Conservation (phyloP, 1,140 invertebrate species). For the Meloidogyne floridensis region DNA sequence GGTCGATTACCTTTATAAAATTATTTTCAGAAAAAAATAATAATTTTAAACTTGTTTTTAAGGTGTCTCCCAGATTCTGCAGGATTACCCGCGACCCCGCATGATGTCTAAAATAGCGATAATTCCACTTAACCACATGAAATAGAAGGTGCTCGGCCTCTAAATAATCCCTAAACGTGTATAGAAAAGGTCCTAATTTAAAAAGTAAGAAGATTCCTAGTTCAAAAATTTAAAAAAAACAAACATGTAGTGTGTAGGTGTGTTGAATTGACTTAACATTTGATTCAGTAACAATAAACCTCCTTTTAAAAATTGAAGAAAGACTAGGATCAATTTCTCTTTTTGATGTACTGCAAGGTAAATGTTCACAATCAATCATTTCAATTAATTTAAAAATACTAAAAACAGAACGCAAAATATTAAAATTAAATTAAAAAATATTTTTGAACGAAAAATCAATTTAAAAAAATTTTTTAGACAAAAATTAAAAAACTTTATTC, state of each 20-base stretch:
- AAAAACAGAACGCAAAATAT: not conserved
- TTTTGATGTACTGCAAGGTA: not conserved
- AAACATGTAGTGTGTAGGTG: constrained; percentile 17
- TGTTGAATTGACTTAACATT: constrained; percentile 12
- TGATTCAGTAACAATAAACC: not conserved
- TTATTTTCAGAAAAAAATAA: too few species aligned
- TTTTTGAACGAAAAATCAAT: not conserved
- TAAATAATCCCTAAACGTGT: too few species aligned
- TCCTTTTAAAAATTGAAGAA: not conserved
- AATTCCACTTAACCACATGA: too few species aligned
- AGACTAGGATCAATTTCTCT: not conserved
- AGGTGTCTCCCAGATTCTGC: too few species aligned
- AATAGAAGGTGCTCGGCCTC: too few species aligned
- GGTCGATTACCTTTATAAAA: too few species aligned
- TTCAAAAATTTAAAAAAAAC: not conserved
- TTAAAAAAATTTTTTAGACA: not conserved
- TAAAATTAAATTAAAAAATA: not conserved
- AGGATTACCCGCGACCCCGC: too few species aligned
- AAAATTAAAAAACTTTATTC: not conserved
- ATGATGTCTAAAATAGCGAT: too few species aligned
- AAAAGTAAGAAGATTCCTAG: too few species aligned
- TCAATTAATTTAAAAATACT: not conserved
- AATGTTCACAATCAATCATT: not conserved
- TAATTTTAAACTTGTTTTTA: too few species aligned
- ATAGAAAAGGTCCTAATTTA: too few species aligned